Evolutionary conservation across 2,797 vertebrate species (phyloP).

Genomic region (Moxostoma hubbsi): DNA sequence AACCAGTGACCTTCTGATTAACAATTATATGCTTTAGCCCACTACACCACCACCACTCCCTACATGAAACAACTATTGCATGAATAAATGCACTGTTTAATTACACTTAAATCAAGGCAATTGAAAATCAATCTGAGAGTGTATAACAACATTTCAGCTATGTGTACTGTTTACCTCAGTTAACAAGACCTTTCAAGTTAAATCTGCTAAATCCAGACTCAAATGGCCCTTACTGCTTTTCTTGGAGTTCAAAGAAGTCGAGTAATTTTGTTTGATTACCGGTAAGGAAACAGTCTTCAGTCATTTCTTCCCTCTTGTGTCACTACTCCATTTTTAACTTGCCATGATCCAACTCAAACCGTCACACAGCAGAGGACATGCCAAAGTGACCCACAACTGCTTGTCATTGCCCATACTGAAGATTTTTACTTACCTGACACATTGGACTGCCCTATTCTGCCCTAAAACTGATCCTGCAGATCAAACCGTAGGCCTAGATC

Average conservation of each 20-base stretch:
- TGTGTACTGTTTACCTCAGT: conserved; percentile 58
- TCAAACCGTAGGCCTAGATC: too few relatives aligned
- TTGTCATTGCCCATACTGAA: conserved; percentile 27
- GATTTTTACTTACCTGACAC: conserved; percentile 8
- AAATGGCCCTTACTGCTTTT: conserved; percentile 70
- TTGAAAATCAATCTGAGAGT: conserved; percentile 29
- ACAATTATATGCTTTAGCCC: too few relatives aligned
- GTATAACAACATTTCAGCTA: conserved; percentile 22
- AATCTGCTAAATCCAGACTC: conserved; percentile 60
- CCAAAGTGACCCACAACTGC: conserved; percentile 19
- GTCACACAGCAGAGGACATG: conserved; percentile 19
- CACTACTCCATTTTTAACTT: conserved; percentile 50
- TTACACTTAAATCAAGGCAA: conserved; percentile 27
- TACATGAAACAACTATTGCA: conserved; percentile 33
- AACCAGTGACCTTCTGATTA: too few relatives aligned
- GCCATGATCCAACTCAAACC: conserved; percentile 49
- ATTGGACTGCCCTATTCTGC: background rate
- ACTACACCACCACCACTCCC: too few relatives aligned
- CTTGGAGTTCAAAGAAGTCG: conserved; percentile 63
- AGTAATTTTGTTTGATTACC: conserved; percentile 71
- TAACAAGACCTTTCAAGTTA: conserved; percentile 61
- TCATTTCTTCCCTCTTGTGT: conserved; percentile 58
- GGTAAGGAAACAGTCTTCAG: conserved; percentile 65
- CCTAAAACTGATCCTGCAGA: too few relatives aligned
- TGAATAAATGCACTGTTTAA: conserved; percentile 35